Base-by-base conservation (phyloP, 2,797 vertebrate genomes). In the Hypotaenidia okinawae region DNA sequence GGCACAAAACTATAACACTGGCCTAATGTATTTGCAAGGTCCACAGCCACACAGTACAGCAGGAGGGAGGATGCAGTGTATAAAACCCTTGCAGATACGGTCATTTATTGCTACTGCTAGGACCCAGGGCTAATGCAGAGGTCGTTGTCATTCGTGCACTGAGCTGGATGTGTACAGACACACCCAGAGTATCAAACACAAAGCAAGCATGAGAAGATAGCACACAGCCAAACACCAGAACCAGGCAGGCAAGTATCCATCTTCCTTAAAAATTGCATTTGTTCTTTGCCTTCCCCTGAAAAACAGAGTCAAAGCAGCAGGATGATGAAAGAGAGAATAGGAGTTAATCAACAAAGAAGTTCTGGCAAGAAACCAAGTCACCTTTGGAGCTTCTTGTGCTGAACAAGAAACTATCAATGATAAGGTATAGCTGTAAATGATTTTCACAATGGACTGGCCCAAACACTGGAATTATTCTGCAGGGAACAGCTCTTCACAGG, bases 401-500 rank as follows among this genome's bases (percentile, higher is more conserved):
- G 45, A 94, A 72, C 2, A 1, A 87, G 75, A 77, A 85, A 32
- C 45, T n/a, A 37, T 73, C 76, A 63, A 41, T 63, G 88, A 52
- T 47, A 54, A 58, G 80, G 45, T 51, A 37, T 21, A 90, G 49
- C 43, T 11, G 4, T 77, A 73, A 93, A 74, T 28, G 16, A 74
- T 92, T 92, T 90, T 80, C 63, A 89, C 61, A 63, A 75, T 77
- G 84, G 72, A 74, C 67, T 90, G 81, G 39, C 57, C 75, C 90
- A 89, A 92, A 90, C 81, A 77, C 49, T 68, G 81, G 52, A 86
- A 91, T 77, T 82, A 74, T 85, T 79, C 90, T 79, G 51, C 77
- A 84, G 83, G 91, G 88, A 94, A n/a, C 54, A 90, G 84, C 88
- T 90, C 89, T 92, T 92, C 88, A 89, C 81, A 83, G 78, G 43